Conservation (phyloP, 2,797 vertebrate species). For the Gastrophryne carolinensis region DNA sequence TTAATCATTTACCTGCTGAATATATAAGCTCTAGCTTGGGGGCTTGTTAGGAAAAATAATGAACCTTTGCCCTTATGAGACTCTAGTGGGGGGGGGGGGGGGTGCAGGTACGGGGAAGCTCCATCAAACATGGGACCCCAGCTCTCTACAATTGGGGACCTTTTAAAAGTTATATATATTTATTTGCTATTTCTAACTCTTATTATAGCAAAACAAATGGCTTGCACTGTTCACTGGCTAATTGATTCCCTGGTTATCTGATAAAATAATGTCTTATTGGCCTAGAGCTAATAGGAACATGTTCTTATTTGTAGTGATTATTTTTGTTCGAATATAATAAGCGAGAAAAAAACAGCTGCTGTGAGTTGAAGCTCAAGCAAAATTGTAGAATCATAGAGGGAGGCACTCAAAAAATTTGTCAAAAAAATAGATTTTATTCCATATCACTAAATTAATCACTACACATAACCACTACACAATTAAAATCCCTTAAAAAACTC, state of each 20-base stretch:
- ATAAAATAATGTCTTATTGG: neutral
- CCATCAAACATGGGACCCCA: neutral
- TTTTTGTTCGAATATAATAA: too few species aligned
- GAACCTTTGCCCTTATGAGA: constrained; percentile 13
- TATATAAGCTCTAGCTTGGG: constrained; percentile 37
- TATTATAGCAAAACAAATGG: neutral
- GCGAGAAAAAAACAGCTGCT: too few species aligned
- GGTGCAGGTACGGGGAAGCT: neutral
- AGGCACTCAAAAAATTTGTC: too few species aligned
- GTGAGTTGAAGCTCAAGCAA: too few species aligned
- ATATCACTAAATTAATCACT: too few species aligned
- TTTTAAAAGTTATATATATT: neutral
- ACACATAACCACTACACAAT: too few species aligned
- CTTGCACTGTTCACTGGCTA: neutral
- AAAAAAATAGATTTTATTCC: too few species aligned
- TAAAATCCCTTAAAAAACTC: too few species aligned
- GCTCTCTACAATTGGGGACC: neutral
- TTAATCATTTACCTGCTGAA: constrained; percentile 46
- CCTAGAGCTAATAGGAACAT: neutral
- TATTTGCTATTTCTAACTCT: neutral
- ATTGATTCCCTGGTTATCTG: neutral
- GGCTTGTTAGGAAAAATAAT: constrained; percentile 24
- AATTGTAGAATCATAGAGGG: too few species aligned
- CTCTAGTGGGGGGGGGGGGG: constrained; percentile 1
- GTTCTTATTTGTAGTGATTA: neutral